Conservation (phyloP, 2,888 invertebrate genomes). For the Carpatolechia fugitivella region DNA sequence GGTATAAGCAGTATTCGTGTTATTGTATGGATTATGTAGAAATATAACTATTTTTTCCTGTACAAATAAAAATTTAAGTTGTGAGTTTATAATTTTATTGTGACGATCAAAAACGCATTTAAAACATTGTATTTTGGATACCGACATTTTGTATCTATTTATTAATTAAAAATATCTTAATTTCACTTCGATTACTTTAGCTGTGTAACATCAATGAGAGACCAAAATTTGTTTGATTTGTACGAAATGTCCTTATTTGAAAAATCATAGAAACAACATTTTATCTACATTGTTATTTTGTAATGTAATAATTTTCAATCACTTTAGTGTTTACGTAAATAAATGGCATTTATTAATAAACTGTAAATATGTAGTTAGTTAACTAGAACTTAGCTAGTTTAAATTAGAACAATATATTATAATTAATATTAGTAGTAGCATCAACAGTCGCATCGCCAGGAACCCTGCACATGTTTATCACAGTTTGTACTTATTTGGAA, state of each 20-base stretch:
- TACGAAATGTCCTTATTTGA: too few relatives aligned
- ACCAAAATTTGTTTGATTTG: too few relatives aligned
- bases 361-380: slow-evolving; percentile 36
- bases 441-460: not conserved
- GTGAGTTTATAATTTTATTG: too few relatives aligned
- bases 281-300: not conserved
- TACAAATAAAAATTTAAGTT: not conserved
- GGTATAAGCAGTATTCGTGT: slow-evolving; percentile 7
- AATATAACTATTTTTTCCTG: not conserved
- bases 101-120: too few relatives aligned
- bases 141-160: too few relatives aligned
- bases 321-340: slow-evolving; percentile 16
- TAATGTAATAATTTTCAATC: not conserved
- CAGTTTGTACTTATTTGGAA: too few relatives aligned
- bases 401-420: not conserved
- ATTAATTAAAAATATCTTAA: too few relatives aligned
- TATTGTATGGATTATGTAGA: not conserved
- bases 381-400: not conserved
- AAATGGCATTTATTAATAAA: slow-evolving; percentile 43
- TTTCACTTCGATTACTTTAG: too few relatives aligned
- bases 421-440: not conserved
- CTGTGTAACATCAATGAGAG: too few relatives aligned
- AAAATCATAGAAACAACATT: too few relatives aligned
- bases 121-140: too few relatives aligned
- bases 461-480: not conserved